Base-by-base conservation (phyloP, 2,113 vertebrate genomes). In the Pongo abelii region DNA sequence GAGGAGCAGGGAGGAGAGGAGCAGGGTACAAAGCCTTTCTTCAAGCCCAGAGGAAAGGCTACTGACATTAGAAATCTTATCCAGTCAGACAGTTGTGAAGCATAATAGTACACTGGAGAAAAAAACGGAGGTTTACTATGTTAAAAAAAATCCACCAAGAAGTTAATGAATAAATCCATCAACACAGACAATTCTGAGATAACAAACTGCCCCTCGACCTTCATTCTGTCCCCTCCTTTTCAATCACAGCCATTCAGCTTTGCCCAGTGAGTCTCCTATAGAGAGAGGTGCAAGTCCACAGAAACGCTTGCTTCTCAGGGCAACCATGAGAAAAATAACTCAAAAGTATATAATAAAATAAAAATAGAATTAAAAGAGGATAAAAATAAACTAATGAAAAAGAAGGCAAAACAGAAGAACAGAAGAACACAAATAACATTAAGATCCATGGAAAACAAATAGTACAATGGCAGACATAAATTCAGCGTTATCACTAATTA, bases 21-120 rank as follows among this genome's bases (percentile, higher is more conserved):
- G 32, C 25, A 55, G 1, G 30, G 35, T 2, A 0, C 1, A 1
- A 52, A 5, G 55, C 2, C 72, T 38, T 74, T 61, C 32, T 1
- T 52, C 27, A 18, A 40, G 20, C 70, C 75, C 12, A 1, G 74
- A 84, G 18, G 18, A 67, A 69, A 81, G n/a, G 17, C 84, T n/a
- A 4, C 1, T 11, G 75, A 38, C 2, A 35, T 8, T 8, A 50
- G 32, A 74, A 69, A 35, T 20, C 38, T 11, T 5, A 14, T 6
- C 61, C 20, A 2, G 88, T 2, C 25, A 32, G n/a, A 25, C 16
- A 38, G 3, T 4, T 12, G 10, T 17, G 25, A 50, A 64, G 18
- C 1, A 6, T 22, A 50, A 32, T 0, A 32, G 30, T 17, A 35
- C 35, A 57, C 3, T 0, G 30, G 38, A 81, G 18, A 75, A 84